Base-by-base conservation (phyloP, 1,140 invertebrate species). In the Temnothorax longispinosus region DNA sequence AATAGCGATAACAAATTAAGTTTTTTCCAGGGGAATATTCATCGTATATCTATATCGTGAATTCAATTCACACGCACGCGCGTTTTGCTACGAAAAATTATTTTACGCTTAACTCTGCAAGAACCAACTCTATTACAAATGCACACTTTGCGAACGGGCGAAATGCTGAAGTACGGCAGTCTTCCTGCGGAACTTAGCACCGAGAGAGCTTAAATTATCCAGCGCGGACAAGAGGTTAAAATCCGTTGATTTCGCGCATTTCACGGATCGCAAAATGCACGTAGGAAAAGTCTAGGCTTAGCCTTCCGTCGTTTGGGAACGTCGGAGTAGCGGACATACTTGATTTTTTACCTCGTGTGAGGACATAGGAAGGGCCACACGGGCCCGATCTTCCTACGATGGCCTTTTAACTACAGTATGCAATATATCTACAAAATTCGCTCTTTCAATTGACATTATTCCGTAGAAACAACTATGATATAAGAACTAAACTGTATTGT, bases 1-100 rank as follows among this genome's bases (percentile, higher is more conserved):
- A 80, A 80, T 80, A 52, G 27, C 56, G 41, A 67, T 80, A 80
- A 58, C 74, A 80, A 80, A 80, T 52, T 15, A 67, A 50, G 38
- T 52, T 38, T 77, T 21, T 27, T 76, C 13, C 32, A 65, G 41
- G 32, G 10, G 60, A 80, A 80, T 67, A 67, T 56, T 38, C 15
- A 35, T 44, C 21, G 10, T 65, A 50, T 41, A 78, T 65, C 44
- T 78, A 35, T n/a, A 65, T 71, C 35, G 47, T 54, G 77, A 81
- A 69, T 69, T 54, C 21, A 62, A 69, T 32, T 54, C 62, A 69
- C n/a, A 69, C n/a, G 35, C 13, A 27, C 77, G 35, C 76, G 44
- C 60, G 60, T 52, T 38, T 58, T 38, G 44, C 64, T 81, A 54
- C 62, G 64, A 69, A 54, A 27, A 52, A 69, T 81, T 69, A 67